Evolutionary conservation across 2,113 vertebrate species (phyloP), one percentile per base, ranked within the genome.

Genomic region (Rousettus leschenaultii): DNA sequence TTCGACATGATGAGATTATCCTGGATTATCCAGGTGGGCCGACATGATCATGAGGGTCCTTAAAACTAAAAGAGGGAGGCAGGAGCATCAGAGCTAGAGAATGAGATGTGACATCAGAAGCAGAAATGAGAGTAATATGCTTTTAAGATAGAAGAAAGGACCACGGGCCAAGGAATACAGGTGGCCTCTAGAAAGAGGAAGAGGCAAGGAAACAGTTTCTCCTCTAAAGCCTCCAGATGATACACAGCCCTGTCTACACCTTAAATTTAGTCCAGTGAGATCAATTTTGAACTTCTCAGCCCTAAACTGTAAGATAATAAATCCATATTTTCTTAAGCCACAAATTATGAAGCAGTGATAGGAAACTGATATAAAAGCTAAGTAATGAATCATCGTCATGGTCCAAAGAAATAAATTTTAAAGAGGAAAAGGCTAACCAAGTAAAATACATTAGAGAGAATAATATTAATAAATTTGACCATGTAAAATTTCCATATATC

Each of bases 371-470:
- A 74, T 11, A 59, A 40, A 40, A 59, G 45, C 10, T 70, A 92
- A 66, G 13, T 61, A 68, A 86, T 22, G 38, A 71, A 30, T 85
- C 33, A 92, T 85, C 5, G 45, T 88, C 14, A 68, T 7, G 14
- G 35, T 87, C 61, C 57, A 77, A 83, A 87, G 28, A 83, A 94
- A 53, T 51, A 4, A 7, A 74, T 94, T 95, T 95, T 35, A 92
- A 84, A 95, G 63, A 87, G 24, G 40, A 75, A 38, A 93, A 68
- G 35, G 33, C 45, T 92, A 74, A 79, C 7, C 33, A 89, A 66
- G 30, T n/a, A 38, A 85, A 92, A 71, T n/a, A 71, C 7, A 88
- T 78, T 45, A 65, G 12, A 28, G 71, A 92, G 14, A 88, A 77
- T 26, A 73, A 73, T 38, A 65, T 66, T 79, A 91, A 89, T 66